A percentile compares a stretch with the other conserved stretches of the same genome.
These are phyloP conservation scores for Dermatemys mawii DNA, from an alignment of 2,113 vertebrate species.

Conservation along the genomic window DNA sequence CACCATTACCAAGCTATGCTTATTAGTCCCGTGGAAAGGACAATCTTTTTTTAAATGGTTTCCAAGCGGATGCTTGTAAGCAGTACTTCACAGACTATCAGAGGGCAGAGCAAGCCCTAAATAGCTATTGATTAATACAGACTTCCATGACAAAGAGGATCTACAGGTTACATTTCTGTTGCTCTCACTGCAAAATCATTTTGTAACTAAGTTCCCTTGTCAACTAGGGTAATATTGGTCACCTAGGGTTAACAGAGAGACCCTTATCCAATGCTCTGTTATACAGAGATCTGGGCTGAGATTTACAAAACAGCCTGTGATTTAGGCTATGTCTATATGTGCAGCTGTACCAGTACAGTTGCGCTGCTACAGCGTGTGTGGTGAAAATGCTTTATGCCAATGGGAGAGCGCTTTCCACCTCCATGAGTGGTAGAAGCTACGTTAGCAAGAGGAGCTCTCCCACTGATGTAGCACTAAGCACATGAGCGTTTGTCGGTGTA, in stretches of 20 bases:
- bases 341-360: no score
- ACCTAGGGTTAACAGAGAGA: neutral
- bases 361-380: no score
- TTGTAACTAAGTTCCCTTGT: neutral
- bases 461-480: no score
- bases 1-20: neutral
- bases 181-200: neutral
- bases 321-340: neutral
- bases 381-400: no score
- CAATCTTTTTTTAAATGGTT: neutral
- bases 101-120: neutral
- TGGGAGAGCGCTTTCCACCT: no score
- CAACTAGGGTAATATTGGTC: neutral
- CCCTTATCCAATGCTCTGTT: neutral
- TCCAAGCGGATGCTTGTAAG: neutral
- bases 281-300: neutral
- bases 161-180: neutral
- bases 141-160: neutral
- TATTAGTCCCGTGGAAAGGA: neutral
- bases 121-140: neutral
- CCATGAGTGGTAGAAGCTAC: no score
- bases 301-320: neutral
- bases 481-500: no score
- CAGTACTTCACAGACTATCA: neutral
- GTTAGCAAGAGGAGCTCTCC: no score